These are phyloP conservation scores for Taphrorychus bicolor DNA, from an alignment of 2,888 invertebrate genomes.

Conservation along the genomic window DNA sequence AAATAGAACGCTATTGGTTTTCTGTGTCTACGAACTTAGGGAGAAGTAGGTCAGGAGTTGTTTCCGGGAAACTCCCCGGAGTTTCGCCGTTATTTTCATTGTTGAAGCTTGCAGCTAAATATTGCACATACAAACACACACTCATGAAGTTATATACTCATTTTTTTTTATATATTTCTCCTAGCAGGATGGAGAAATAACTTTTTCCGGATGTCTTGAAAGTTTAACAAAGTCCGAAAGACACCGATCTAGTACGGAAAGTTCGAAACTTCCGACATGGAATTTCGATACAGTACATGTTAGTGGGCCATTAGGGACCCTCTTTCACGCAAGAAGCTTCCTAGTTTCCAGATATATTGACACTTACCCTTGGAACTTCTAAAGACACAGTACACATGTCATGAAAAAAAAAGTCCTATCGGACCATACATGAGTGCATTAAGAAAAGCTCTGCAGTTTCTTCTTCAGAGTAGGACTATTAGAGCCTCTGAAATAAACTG, in stretches of 20 bases:
- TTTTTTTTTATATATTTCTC: no score
- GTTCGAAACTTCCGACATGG: slow-evolving; percentile 2
- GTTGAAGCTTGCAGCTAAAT: no score
- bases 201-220: neutral
- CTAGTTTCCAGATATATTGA: neutral
- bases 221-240: slow-evolving; percentile 5
- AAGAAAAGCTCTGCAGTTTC: no score
- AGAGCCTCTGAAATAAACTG: no score
- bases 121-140: no score
- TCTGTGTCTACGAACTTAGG: slow-evolving; percentile 31
- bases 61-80: slow-evolving; percentile 24
- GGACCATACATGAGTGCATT: no score
- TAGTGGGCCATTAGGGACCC: slow-evolving; percentile 4
- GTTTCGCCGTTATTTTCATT: slow-evolving; percentile 12
- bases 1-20: slow-evolving; percentile 30
- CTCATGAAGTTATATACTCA: no score
- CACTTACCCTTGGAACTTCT: no score
- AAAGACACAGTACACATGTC: no score
- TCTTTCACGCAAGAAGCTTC: neutral
- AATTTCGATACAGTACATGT: slow-evolving; percentile 2
- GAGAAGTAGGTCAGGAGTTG: slow-evolving; percentile 28
- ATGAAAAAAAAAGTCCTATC: no score
- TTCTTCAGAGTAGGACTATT: no score
- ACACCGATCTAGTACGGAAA: slow-evolving; percentile 2
- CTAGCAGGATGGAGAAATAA: no score